These are phyloP conservation scores for Pygoscelis adeliae DNA, from an alignment of 2,113 vertebrate species.

Conservation along the genomic window DNA sequence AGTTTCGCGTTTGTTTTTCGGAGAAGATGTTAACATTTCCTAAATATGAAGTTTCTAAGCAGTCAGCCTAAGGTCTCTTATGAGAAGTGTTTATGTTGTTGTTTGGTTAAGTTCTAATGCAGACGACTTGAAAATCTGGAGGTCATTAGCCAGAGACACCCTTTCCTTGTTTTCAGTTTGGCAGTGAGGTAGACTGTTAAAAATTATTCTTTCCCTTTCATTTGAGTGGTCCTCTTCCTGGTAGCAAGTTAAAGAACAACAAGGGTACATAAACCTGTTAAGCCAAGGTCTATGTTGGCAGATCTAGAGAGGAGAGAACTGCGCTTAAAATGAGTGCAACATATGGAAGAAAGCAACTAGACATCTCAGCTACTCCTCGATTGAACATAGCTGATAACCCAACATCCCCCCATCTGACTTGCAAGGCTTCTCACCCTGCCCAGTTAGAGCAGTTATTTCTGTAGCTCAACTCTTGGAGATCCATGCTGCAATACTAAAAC, in stretches of 20 bases:
- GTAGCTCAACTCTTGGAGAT: neutral
- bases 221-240: neutral
- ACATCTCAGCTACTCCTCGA: neutral
- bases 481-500: neutral
- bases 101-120: neutral
- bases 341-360: neutral
- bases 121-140: neutral
- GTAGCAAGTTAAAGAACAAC: neutral
- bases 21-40: neutral
- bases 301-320: neutral
- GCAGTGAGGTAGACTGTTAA: neutral
- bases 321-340: rapidly evolving
- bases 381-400: rapidly evolving
- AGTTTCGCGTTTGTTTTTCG: too few species aligned
- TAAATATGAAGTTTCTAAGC: neutral
- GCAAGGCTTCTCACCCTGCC: neutral
- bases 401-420: neutral
- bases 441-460: neutral
- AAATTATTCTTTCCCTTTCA: neutral
- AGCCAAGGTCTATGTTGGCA: neutral
- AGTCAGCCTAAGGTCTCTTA: neutral
- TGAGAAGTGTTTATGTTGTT: neutral
- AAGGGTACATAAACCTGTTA: neutral
- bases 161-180: neutral
- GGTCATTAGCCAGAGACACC: neutral